Base-by-base conservation (phyloP, 2,888 invertebrate species). In the Chymomyza amoena region DNA sequence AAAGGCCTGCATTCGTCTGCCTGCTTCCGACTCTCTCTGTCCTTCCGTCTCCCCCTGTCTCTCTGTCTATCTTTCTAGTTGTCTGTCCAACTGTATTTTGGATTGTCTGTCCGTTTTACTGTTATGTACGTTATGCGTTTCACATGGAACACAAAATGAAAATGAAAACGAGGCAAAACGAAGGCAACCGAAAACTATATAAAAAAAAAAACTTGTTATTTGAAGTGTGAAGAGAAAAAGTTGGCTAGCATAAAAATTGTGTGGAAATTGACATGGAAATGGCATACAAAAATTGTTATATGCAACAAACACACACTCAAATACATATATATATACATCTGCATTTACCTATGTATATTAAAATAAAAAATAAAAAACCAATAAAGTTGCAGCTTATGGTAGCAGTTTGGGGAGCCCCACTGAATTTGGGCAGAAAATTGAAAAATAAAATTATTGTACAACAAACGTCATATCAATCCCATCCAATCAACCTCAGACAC, bases 201-300 rank as follows among this genome's bases (percentile, higher is more conserved):
- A 32, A 32, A 32, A 32, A 32, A 61, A 36, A 61, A 61, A 45
- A 45, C 45, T 61, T 18, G 61, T 61, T 61, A 39, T 61, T 18
- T 61, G 16, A 61, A 39, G 61, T 61, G 39, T 39, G 18, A 54
- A 54, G 20, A 16, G 20, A 54, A 54, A 54, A 54, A 54, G 20
- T 54, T 18, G n/a, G 13, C n/a, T 16, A 39, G 18, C 39, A 18
- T 36, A 16, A 39, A 39, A 39, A 39, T 18, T 61, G 61, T 61
- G 61, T 36, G 61, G 39, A 61, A 61, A 61, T 61, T 61, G 39
- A 61, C 18, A 39, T 61, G 61, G 61, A 61, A 61, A 61, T 61
- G 61, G 39, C 36, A 61, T 61, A n/a, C 28, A 20, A 39, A 61
- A 7, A 61, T 39, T 15, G 3, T 13, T 25, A 25, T n/a, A 28